A percentile compares a stretch with the other conserved stretches of the same genome.
Evolutionary conservation across 2,113 vertebrate genomes (phyloP).

Genomic region (Mobula birostris): DNA sequence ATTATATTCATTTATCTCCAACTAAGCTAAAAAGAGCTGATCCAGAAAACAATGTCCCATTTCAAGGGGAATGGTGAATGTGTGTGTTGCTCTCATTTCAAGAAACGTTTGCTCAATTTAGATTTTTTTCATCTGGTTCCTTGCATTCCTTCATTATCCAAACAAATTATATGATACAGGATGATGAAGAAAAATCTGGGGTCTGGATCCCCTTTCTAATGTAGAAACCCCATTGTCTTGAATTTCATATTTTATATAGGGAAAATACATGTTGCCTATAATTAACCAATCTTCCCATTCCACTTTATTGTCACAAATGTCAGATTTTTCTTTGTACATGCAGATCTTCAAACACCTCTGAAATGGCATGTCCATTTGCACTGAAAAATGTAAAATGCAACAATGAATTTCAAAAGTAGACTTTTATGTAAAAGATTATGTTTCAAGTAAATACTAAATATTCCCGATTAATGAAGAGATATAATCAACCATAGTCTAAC

Average conservation of each 20-base stretch:
- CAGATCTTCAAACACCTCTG: too few relatives aligned
- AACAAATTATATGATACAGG: not conserved
- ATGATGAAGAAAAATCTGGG: conserved; percentile 25
- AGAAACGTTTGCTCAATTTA: not conserved
- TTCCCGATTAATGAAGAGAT: too few relatives aligned
- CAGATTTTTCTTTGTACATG: not conserved
- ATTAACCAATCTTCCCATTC: not conserved
- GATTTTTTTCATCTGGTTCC: conserved; percentile 19
- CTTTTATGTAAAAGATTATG: too few relatives aligned
- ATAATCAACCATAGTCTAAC: too few relatives aligned
- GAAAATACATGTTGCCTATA: not conserved
- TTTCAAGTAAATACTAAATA: too few relatives aligned
- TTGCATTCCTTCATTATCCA: conserved; percentile 14
- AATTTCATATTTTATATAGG: not conserved
- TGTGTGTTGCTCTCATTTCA: not conserved
- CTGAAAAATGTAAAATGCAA: too few relatives aligned
- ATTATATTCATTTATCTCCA: too few relatives aligned
- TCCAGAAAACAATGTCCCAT: not conserved
- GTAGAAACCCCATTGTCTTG: not conserved
- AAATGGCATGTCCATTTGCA: too few relatives aligned
- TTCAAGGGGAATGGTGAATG: too few relatives aligned
- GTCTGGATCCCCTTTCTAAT: not conserved
- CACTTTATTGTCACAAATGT: not conserved
- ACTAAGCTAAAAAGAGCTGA: too few relatives aligned
- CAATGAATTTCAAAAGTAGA: too few relatives aligned